Base-by-base conservation (phyloP, 1,140 invertebrate genomes). In the Drosophila pseudoananassae region DNA sequence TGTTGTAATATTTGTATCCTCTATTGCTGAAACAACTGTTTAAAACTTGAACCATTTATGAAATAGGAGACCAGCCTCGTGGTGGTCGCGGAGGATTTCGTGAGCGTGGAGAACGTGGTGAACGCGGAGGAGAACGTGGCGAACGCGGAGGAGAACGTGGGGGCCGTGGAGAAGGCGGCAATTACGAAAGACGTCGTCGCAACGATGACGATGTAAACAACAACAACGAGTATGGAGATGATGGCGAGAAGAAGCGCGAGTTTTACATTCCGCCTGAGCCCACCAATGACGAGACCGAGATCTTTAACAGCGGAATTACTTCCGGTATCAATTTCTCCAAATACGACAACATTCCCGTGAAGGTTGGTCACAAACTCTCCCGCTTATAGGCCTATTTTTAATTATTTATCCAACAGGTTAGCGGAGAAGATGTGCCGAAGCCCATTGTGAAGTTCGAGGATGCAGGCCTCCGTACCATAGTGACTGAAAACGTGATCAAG, bases 271-370 rank as follows among this genome's bases (percentile, higher is more conserved):
- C 98, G 0, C 95, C 95, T 0, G 96, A 97, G 27, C 93, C 95
- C 0, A 93, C 94, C 1, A 93, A 93, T 1, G 94, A 96, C 68
- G 96, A 97, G 52, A 92, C 93, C 1, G 94, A 94, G 40, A 93
- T 98, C 5, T 97, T 97, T 78, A 93, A 93, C 23, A 94, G 92
- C 38, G 94, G 94, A 0, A 96, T 97, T 6, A 93, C 94, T 2
- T 93, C 93, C 6, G 98, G 98, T 0, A 97, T 98, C 6, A 98
- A 99, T 91, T 99, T 99, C 91, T 93, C 95, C 31, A 97, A 97
- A 75, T 98, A 97, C 84, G 95, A 98, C 59, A 92, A 94, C 2
- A 98, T 98, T 74, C 94, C 95, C 55, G 95, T 98, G 0, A 95
- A 96, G 80, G 96, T 98, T 54, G 92, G 40, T 3, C 8, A n/a